These are phyloP conservation scores for Trilocha varians DNA, from an alignment of 2,888 invertebrate genomes.

Conservation along the genomic window DNA sequence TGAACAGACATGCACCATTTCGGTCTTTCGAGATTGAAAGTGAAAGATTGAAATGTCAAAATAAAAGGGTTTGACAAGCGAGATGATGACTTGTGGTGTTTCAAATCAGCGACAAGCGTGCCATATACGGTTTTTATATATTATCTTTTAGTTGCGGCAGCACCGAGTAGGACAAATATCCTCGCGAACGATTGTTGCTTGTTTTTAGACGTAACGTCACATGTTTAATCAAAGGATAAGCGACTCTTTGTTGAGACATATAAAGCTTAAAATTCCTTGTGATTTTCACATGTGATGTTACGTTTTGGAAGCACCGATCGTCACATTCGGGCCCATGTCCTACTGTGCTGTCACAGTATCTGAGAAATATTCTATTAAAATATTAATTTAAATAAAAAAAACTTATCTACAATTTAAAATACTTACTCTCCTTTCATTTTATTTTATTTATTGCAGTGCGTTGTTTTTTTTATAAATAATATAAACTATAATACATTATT, in stretches of 20 bases:
- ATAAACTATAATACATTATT: too few species aligned
- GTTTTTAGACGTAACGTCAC: background rate
- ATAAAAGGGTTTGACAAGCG: conserved; percentile 41
- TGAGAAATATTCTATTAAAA: conserved; percentile 35
- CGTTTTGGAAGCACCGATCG: conserved; percentile 45
- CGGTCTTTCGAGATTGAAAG: conserved; percentile 16
- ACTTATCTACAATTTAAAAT: background rate
- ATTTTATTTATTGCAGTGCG: too few species aligned
- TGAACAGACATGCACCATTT: conserved; percentile 31
- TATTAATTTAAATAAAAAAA: conserved; percentile 7
- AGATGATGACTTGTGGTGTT: conserved; percentile 61
- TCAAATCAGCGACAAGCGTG: conserved; percentile 70
- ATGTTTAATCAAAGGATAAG: background rate
- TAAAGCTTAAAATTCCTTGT: background rate
- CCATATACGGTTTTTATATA: conserved; percentile 53
- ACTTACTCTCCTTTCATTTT: too few species aligned
- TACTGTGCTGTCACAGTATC: conserved; percentile 64
- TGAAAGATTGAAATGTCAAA: conserved; percentile 17
- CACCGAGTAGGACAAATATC: conserved; percentile 53
- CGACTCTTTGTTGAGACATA: background rate
- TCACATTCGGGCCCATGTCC: conserved; percentile 54
- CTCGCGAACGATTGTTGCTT: conserved; percentile 59
- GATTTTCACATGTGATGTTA: conserved; percentile 10
- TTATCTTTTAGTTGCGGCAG: conserved; percentile 51
- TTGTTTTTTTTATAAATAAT: too few species aligned